These are phyloP conservation scores for Lochmaea crataegi DNA, from an alignment of 2,888 invertebrate species.

Conservation along the genomic window DNA sequence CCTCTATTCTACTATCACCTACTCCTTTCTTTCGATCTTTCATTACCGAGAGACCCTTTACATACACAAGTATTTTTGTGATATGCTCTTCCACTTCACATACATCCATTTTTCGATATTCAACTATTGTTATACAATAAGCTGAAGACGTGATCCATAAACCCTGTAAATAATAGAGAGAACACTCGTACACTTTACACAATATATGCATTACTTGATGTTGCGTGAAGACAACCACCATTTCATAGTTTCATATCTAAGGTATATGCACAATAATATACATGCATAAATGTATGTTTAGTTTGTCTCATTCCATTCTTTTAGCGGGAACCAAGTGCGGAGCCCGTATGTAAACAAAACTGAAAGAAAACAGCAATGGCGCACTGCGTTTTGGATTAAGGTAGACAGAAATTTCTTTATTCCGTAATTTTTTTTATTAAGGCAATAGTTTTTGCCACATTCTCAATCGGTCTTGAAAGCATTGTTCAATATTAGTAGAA, in stretches of 20 bases:
- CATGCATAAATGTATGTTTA: conserved; percentile 51
- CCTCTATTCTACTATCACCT: no score
- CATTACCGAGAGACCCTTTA: no score
- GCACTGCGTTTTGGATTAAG: neutral
- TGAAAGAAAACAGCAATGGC: neutral
- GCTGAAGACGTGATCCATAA: conserved; percentile 27
- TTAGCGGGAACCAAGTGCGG: conserved; percentile 23
- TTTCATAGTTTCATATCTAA: conserved; percentile 45
- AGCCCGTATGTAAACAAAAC: conserved; percentile 32
- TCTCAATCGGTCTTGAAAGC: no score
- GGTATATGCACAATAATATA: conserved; percentile 37
- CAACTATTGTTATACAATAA: neutral
- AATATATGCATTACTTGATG: conserved; percentile 51
- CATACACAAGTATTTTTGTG: no score
- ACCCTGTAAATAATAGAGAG: conserved; percentile 25
- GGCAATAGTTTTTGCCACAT: no score
- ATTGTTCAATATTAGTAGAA: no score
- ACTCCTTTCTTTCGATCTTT: no score
- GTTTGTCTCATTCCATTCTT: conserved; percentile 26
- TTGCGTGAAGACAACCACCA: conserved; percentile 52
- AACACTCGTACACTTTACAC: conserved; percentile 36
- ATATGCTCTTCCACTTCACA: neutral
- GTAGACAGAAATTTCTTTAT: neutral
- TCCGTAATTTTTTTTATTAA: neutral
- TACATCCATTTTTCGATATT: no score